Evolutionary conservation across 2,888 invertebrate genomes (phyloP).

Genomic region (Tineola bisselliella): DNA sequence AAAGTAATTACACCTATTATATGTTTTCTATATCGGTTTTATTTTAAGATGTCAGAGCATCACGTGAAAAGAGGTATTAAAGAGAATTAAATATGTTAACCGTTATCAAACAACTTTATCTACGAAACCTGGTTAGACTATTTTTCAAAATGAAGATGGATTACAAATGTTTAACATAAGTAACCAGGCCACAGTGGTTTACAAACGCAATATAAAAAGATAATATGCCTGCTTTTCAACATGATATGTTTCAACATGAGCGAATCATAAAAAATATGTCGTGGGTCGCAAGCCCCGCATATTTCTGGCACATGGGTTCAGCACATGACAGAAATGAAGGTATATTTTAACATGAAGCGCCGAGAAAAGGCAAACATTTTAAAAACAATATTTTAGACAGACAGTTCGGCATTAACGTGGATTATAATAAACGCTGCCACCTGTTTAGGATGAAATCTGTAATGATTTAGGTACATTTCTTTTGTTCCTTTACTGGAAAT

Average conservation of each 20-base stretch:
- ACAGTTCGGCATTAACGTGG: constrained; percentile 45
- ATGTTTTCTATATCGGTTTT: too few species aligned
- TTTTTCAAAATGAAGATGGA: neutral
- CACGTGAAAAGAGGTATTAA: too few species aligned
- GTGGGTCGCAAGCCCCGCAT: constrained; percentile 37
- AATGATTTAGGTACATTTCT: constrained; percentile 7
- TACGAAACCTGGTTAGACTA: neutral
- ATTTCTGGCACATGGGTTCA: constrained; percentile 31
- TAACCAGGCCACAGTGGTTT: neutral
- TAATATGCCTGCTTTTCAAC: neutral
- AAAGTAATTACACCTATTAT: too few species aligned
- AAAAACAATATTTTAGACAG: constrained; percentile 39
- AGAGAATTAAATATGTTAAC: too few species aligned
- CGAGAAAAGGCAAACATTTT: constrained; percentile 23
- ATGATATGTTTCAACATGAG: neutral
- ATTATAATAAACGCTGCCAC: constrained; percentile 59
- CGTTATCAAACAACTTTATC: too few species aligned
- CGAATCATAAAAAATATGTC: constrained; percentile 28
- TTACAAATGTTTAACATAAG: neutral
- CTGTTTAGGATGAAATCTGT: constrained; percentile 37
- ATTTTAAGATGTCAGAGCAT: too few species aligned
- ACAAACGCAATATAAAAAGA: constrained; percentile 3
- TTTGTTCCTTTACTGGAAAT: neutral
- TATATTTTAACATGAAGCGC: constrained; percentile 25
- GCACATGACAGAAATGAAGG: constrained; percentile 42